Evolutionary conservation across 2,113 vertebrate species (phyloP).

Genomic region (Silurus asotus): DNA sequence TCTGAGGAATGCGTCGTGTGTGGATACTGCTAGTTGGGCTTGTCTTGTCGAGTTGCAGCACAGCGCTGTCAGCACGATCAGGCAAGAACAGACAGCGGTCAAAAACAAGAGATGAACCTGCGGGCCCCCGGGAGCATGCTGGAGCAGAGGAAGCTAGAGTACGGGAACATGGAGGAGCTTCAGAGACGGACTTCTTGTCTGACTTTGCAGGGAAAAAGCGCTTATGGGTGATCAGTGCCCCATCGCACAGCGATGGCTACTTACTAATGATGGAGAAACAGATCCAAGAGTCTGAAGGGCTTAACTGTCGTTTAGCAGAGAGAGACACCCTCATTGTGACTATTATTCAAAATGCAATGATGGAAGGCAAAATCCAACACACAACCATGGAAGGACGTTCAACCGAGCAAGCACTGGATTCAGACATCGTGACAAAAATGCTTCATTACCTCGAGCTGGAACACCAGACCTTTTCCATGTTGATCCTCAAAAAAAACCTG

Average conservation of each 20-base stretch:
- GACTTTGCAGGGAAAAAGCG: constrained; percentile 73
- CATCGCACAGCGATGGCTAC: constrained; percentile 70
- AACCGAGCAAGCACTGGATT: constrained; percentile 67
- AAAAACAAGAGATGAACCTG: constrained; percentile 59
- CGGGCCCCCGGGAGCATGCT: constrained; percentile 57
- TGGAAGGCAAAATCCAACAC: constrained; percentile 73
- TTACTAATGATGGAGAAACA: constrained; percentile 79
- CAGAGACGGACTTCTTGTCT: constrained; percentile 70
- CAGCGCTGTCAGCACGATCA: constrained; percentile 41
- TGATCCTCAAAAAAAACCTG: constrained; percentile 77
- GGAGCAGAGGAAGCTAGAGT: constrained; percentile 42
- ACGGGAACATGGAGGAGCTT: constrained; percentile 45
- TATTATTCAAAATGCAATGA: constrained; percentile 78
- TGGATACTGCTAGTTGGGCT: constrained; percentile 57
- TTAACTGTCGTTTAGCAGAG: constrained; percentile 75
- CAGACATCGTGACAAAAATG: constrained; percentile 70
- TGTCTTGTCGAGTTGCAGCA: constrained; percentile 60
- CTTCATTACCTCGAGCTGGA: constrained; percentile 72
- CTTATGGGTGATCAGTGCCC: constrained; percentile 76
- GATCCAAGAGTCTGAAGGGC: constrained; percentile 67
- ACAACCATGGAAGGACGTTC: constrained; percentile 66
- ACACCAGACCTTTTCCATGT: constrained; percentile 72
- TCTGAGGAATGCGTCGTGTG: constrained; percentile 60
- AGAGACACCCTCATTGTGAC: constrained; percentile 75
- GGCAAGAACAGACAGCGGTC: constrained; percentile 43